Base-by-base conservation (phyloP, 2,888 invertebrate species). In the Trichogramma evanescens region DNA sequence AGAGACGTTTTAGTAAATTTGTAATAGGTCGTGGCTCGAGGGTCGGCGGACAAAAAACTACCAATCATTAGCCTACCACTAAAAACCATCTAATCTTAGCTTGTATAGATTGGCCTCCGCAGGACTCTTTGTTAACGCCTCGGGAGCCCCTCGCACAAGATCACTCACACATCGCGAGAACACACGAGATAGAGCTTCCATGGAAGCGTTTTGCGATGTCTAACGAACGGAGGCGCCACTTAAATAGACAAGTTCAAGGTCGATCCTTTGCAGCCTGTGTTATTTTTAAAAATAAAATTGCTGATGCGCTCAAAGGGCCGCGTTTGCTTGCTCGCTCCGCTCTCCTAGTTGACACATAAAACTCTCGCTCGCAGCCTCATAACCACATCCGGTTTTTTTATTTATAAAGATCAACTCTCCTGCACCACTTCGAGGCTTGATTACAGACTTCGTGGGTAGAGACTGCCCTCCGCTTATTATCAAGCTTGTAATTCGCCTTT, bases 171-270 rank as follows among this genome's bases (percentile, higher is more conserved):
- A 26, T 26, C 26, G 26, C 26, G 26, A 26, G 26, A 26, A 26
- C 26, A 48, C 5, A 6, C 48, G 10, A 48, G 10, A 48, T 48
- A 46, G 46, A 48, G 10, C 54, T 53, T 41, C 59, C 26, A 26
- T 54, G 54, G 62, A 54, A 65, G 57, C 58, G 50, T 45, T 63
- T 57, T 58, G 26, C 26, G 1, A 26, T 50, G 43, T 62, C 66
- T 64, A 69, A 70, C 68, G 66, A 70, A 69, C 64, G 56, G 44
- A 69, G 72, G 74, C 75, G 73, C 73, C 73, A 26, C 26, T 26
- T 26, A 26, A 26, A 26, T 26, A 71, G 68, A 68, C 72, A 74
- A 75, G 66, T 74, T 70, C 66, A 70, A 70, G 69, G 66, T 68
- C 57, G 44, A 42, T 5, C 62, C 53, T 26, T 50, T 41, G 58